Evolutionary conservation across 2,113 vertebrate species (phyloP), one percentile per base, ranked within the genome.

Genomic region (Tetrao urogallus): DNA sequence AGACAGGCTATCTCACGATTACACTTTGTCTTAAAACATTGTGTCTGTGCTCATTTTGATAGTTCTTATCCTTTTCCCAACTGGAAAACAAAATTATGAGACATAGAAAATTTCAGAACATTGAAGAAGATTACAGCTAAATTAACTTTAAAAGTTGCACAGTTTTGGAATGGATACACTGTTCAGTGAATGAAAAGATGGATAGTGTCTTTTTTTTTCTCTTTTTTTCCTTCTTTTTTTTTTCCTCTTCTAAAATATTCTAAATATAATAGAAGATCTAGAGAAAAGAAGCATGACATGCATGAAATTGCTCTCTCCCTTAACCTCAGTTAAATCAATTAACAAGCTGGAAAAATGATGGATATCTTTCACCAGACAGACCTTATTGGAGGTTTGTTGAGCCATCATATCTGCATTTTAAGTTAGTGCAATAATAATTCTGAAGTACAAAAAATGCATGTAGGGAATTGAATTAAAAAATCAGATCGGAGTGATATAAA

Each of bases 341-440:
- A 94, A 86, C 17, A 84, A 78, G 8, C 43, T 81, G 22, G 11
- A 82, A 9, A 74, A 65, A 91, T 81, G 77, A 86, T 84, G 47
- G 65, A 67, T 92, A 60, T 83, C 43, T 11, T 88, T 90, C 40
- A 56, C 91, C 38, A 67, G 47, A 60, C 22, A 83, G 40, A 60
- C 75, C 76, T 80, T 77, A 86, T 71, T 90, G 85, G 22, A 77
- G 16, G 11, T 86, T 80, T 90, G 45, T 86, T 93, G 56, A 93
- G 67, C 34, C 32, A 57, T 77, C 42, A 47, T 74, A 12, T 71
- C 69, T 86, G 21, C 43, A 65, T 90, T 93, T 90, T 65, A 92
- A 86, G 85, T 88, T 93, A 88, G 90, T 92, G 65, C 8, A 83
- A 30, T 88, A 88, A 88, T 93, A 90, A 88, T 81, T 83, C 65